Base-by-base conservation (phyloP, 2,113 vertebrate species). In the Limnothrissa miodon region DNA sequence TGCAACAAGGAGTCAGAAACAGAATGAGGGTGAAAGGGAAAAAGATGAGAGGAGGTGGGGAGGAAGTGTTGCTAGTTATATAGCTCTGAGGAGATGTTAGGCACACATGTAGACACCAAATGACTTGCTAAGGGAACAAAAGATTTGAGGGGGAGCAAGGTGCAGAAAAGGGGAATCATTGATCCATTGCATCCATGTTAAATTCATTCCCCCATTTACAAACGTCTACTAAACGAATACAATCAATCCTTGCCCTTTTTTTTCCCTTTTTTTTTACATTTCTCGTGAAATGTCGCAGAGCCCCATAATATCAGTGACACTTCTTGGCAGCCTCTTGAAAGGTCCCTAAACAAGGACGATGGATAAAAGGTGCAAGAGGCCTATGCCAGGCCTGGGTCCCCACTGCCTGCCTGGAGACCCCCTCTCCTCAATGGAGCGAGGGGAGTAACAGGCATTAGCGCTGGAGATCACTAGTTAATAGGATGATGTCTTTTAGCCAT, bases 401-500 rank as follows among this genome's bases (percentile, higher is more conserved):
- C 92, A 91, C 95, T 93, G 94, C 93, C 95, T 95, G 95, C 95
- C 95, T 95, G 96, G 96, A 96, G 93, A 94, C 94, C 95, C 95
- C 96, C 97, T 94, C 96, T 96, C 96, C 95, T 95, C 95, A 96
- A 96, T 96, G 96, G 93, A 95, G 95, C 93, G 95, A 96, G 66
- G 96, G 97, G 97, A 97, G 96, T 94, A 95, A 95, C 96, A 95
- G 84, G 95, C 96, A 96, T 97, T 97, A 97, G 97, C 95, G 92
- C 95, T 96, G 95, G 96, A 98, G 98, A 99, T 98, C 97, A 97
- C 95, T 96, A 95, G 95, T 97, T 99, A 98, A 99, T 98, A 97
- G 98, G 98, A 99, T 98, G 98, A 99, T 98, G 97, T 97, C 97
- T 98, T 98, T 98, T 97, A 97, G 96, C 97, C 97, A 98, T 99